These are phyloP conservation scores for Labeo calbasu DNA, from an alignment of 2,797 vertebrate genomes.

Conservation along the genomic window DNA sequence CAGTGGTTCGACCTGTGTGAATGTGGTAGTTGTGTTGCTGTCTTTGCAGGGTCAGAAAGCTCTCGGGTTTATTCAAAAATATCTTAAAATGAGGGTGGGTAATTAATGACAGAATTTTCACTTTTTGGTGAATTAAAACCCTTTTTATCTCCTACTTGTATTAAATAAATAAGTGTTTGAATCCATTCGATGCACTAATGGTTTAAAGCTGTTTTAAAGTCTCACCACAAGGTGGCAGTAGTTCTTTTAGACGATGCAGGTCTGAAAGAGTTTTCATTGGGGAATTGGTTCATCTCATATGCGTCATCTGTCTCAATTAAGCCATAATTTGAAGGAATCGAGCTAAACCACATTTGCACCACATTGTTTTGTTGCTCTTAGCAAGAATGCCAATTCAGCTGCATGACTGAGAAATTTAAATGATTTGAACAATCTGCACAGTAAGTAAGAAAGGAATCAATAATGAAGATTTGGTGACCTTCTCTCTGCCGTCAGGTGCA, in stretches of 20 bases:
- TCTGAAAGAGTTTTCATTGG: background rate
- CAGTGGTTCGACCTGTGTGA: no score
- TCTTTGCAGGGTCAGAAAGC: no score
- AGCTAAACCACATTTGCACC: background rate
- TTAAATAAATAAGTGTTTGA: background rate
- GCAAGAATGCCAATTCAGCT: background rate
- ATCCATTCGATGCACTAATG: no score
- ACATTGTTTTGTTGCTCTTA: background rate
- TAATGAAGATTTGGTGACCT: background rate
- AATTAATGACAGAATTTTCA: no score
- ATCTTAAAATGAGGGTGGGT: no score
- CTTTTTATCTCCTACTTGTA: no score
- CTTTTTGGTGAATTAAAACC: no score
- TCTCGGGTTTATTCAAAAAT: no score
- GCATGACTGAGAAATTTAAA: background rate
- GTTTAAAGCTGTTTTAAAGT: no score
- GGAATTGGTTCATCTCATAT: background rate
- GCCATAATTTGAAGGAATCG: background rate
- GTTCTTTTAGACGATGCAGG: background rate
- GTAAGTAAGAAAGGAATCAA: background rate
- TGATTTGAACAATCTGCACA: background rate
- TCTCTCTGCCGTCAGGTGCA: conserved; percentile 57
- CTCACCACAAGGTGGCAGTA: conserved; percentile 35
- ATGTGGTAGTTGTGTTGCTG: no score
- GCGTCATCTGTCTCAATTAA: background rate